Base-by-base conservation (phyloP, 2,888 invertebrate genomes). In the Phyto melanocephala region DNA sequence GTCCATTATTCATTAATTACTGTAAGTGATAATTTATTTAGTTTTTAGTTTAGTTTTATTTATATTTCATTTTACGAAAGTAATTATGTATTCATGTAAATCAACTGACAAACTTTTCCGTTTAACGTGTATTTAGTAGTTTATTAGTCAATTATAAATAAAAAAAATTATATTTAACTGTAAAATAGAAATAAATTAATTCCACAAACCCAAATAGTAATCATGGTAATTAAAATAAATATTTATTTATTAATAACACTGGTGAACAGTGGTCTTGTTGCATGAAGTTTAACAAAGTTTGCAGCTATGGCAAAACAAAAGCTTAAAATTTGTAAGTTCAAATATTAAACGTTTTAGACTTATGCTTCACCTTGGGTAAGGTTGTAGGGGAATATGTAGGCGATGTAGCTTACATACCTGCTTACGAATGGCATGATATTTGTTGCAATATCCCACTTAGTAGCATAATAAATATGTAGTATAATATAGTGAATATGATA, bases 11-110 rank as follows among this genome's bases (percentile, higher is more conserved):
- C 35, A 33, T 6, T 67, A n/a, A 67, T 37, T n/a, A 37, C 35
- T 3, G 15, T 52, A 37, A 50, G 45, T 60, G 8, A 54, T 71
- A 71, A 40, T 72, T 72, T 60, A 60, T 3, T 24, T 24, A 52
- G 42, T 42, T 47, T 28, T 71, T 37, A 47, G 47, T 40, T 50
- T 24, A 60, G 60, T 37, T 37, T 50, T 15, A 60, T 60, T 72
- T 60, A 13, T 17, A 40, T 72, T 60, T 2, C 47, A 60, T 47
- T 22, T 24, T 50, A 20, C n/a, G 37, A 37, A 60, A 4, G 24
- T 13, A 24, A 15, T 37, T 40, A 54, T 54, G 13, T 22, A 17
- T 22, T 17, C 3, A 17, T 70, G 1, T 58, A 50, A 72, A 58
- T 45, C 28, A 68, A 33, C 33, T 70, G 33, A 5, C 20, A 35